A percentile compares a stretch with the other conserved stretches of the same genome.
Evolutionary conservation across 92 coral and sea anemone species (phyloP).

Genomic region (Epizoanthus rinbou): DNA sequence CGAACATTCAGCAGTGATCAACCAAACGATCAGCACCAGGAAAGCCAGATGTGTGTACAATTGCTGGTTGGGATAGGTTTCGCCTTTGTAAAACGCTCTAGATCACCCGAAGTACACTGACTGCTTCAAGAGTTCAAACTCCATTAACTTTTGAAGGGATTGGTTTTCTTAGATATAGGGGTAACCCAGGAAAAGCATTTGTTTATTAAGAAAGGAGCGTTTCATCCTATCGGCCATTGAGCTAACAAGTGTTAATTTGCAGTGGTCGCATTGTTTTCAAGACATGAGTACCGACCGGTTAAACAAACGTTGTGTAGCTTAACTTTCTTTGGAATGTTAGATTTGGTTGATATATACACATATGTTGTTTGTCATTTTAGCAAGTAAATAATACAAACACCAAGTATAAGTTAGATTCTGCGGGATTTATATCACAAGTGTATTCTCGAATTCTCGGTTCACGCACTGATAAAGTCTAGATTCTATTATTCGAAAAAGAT

Average conservation of each 20-base stretch:
- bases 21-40: slow-evolving; percentile 21
- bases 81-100: no score
- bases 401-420: background rate
- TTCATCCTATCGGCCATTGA: slow-evolving; percentile 27
- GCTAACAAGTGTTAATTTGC: slow-evolving; percentile 36
- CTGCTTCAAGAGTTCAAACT: slow-evolving; percentile 22
- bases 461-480: slow-evolving; percentile 22
- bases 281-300: slow-evolving; percentile 31
- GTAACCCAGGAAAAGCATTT: slow-evolving; percentile 11
- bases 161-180: background rate
- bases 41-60: slow-evolving; percentile 46
- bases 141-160: slow-evolving; percentile 11
- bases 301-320: slow-evolving; percentile 26
- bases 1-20: slow-evolving; percentile 36
- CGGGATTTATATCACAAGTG: background rate
- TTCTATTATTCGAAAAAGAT: slow-evolving; percentile 35
- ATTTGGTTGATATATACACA: slow-evolving; percentile 2
- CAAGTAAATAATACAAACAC: slow-evolving; percentile 1
- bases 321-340: slow-evolving; percentile 40
- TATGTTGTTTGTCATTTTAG: slow-evolving; percentile 6
- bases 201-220: slow-evolving; percentile 1
- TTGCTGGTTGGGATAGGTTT: background rate
- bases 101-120: slow-evolving; percentile 3
- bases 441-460: slow-evolving; percentile 7
- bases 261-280: slow-evolving; percentile 31